These are phyloP conservation scores for Microctonus aethiopoides DNA, from an alignment of 2,888 invertebrate genomes.

Conservation along the genomic window DNA sequence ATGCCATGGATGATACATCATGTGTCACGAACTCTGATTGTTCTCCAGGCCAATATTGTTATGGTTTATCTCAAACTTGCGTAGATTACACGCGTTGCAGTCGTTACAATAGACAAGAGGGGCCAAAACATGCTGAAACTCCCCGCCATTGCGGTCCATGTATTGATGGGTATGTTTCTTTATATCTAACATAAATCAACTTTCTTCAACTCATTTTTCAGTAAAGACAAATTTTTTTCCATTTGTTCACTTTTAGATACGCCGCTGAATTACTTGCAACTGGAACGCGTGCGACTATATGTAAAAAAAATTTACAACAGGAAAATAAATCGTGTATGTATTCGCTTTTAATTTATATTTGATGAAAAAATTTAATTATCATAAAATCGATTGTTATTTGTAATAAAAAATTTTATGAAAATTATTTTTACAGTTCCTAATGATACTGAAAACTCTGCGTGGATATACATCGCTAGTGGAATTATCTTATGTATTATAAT, in stretches of 20 bases:
- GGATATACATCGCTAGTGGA: constrained; percentile 18
- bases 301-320: constrained; percentile 18
- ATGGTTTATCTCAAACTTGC: constrained; percentile 43
- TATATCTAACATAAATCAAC: background rate
- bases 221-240: background rate
- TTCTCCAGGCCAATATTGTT: constrained; percentile 46
- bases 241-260: constrained; percentile 37
- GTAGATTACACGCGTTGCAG: constrained; percentile 46
- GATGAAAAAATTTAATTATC: background rate
- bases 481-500: background rate
- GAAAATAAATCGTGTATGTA: constrained; percentile 23
- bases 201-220: background rate
- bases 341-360: background rate
- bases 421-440: constrained; percentile 14
- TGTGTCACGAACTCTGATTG: constrained; percentile 47
- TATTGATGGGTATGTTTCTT: constrained; percentile 42
- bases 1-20: constrained; percentile 32
- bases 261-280: constrained; percentile 39
- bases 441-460: background rate
- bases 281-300: constrained; percentile 36
- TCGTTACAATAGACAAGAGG: constrained; percentile 45
- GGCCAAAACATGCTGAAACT: constrained; percentile 35
- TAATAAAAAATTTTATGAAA: background rate
- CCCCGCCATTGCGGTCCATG: constrained; percentile 50
- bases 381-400: background rate